A percentile compares a stretch with the other conserved stretches of the same genome.
phyloP scores from a whole-genome alignment of 2,113 vertebrate genomes.

The Equus quagga region DNA sequence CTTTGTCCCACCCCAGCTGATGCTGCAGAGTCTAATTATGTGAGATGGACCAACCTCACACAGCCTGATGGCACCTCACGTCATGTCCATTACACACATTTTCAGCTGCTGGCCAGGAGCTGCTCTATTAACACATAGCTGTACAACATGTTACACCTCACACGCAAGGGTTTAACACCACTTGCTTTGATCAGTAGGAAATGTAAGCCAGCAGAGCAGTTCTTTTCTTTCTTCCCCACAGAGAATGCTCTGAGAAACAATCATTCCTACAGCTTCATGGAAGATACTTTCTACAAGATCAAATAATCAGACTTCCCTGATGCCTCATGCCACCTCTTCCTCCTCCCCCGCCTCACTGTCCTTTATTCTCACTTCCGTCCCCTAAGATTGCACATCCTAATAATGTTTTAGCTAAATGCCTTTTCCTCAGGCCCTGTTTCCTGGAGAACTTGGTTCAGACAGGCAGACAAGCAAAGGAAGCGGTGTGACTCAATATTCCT shows the following conservation, averaged over 20 bases:
- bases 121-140: background rate
- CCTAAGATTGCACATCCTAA: background rate
- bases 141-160: background rate
- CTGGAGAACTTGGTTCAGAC: background rate
- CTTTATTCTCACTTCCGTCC: background rate
- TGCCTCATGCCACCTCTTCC: background rate
- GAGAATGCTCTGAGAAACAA: background rate
- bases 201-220: accelerated
- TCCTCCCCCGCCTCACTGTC: no score
- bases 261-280: background rate
- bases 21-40: background rate
- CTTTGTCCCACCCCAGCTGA: no score
- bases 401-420: background rate
- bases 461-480: background rate
- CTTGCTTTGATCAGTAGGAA: background rate
- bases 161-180: background rate
- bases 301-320: background rate
- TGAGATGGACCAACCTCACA: background rate
- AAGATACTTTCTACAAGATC: background rate
- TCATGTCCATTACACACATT: accelerated
- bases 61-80: accelerated
- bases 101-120: accelerated
- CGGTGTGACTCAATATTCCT: background rate
- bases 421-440: background rate
- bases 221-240: background rate